phyloP scores from a whole-genome alignment of 2,797 vertebrate genomes.

The Molossus molossus region DNA sequence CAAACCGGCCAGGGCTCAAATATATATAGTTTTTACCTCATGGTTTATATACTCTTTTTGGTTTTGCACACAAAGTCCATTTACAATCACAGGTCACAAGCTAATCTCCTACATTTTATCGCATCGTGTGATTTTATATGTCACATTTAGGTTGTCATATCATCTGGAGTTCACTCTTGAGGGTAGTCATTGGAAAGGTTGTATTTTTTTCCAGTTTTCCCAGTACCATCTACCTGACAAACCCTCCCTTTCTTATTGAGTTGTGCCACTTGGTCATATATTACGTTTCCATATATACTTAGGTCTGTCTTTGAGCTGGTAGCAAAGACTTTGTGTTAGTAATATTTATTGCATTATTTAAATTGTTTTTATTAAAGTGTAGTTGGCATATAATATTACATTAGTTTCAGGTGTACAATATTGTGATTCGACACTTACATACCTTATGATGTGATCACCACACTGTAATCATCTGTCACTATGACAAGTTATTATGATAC shows the following conservation, averaged over 20 bases:
- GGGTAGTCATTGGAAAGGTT: background rate
- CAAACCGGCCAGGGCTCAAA: too few relatives aligned
- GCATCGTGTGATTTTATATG: constrained; percentile 7
- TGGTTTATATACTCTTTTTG: background rate
- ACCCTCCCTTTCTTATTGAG: background rate
- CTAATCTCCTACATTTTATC: background rate
- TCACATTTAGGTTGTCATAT: background rate
- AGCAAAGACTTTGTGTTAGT: background rate
- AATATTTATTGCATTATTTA: background rate
- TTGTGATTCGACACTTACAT: background rate
- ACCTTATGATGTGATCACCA: background rate
- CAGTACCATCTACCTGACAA: background rate
- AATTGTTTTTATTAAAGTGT: background rate
- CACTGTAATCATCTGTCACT: background rate
- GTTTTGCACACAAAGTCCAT: background rate
- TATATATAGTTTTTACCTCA: background rate
- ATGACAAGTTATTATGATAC: background rate
- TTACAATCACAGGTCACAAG: background rate
- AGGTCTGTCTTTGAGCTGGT: background rate
- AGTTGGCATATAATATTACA: background rate
- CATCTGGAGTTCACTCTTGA: background rate
- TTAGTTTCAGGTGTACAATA: background rate
- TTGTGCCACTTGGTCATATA: background rate
- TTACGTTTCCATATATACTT: background rate
- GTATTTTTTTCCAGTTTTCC: background rate